phyloP scores from a whole-genome alignment of 2,888 invertebrate genomes.

The Linhomoeus sp. region DNA sequence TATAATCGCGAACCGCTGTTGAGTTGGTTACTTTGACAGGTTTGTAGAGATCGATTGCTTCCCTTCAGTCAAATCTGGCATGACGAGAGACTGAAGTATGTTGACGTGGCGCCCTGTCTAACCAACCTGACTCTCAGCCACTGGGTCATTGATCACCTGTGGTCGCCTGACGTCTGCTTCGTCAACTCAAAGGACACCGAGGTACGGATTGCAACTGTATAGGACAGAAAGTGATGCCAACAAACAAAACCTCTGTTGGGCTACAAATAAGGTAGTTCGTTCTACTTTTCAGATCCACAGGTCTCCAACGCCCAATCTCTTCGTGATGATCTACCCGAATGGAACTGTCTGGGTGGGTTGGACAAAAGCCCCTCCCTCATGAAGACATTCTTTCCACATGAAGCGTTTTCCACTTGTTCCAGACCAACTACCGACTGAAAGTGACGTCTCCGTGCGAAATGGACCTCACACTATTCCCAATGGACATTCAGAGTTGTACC shows the following conservation, averaged over 20 bases:
- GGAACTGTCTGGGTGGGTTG: conserved; percentile 2
- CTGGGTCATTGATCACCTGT: neutral
- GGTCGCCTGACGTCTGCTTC: conserved; percentile 2
- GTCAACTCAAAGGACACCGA: neutral
- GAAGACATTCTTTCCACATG: too few relatives aligned
- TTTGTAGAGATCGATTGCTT: too few relatives aligned
- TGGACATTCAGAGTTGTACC: conserved; percentile 9
- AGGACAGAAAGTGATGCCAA: too few relatives aligned
- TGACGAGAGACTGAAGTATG: neutral
- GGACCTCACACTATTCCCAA: conserved; percentile 2
- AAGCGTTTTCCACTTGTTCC: too few relatives aligned
- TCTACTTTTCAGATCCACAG: too few relatives aligned
- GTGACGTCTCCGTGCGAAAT: conserved; percentile 1
- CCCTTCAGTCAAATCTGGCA: conserved; percentile 9
- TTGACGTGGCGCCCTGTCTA: neutral
- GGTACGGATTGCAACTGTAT: too few relatives aligned
- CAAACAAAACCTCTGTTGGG: too few relatives aligned
- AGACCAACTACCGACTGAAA: neutral
- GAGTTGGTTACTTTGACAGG: too few relatives aligned
- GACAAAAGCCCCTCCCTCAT: too few relatives aligned
- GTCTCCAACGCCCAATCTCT: conserved; percentile 1
- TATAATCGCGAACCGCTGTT: too few relatives aligned
- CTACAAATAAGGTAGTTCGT: too few relatives aligned
- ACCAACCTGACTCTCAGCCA: neutral
- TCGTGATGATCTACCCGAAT: conserved; percentile 1